Conservation (phyloP, 2,113 vertebrate genomes). For the Phalacrocorax carbo region DNA sequence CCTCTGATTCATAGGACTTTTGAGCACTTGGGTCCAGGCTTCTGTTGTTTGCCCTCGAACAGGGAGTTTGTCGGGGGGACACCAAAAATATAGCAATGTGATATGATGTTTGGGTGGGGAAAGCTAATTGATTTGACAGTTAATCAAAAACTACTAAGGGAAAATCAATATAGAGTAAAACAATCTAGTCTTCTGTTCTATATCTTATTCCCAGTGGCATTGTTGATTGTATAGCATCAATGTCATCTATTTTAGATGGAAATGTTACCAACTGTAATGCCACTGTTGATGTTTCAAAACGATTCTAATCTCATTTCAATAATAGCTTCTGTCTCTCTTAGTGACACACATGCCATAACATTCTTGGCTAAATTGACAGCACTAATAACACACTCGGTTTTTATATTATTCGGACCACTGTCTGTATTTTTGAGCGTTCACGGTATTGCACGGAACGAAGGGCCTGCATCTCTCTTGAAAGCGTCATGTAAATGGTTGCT, state of each 20-base stretch:
- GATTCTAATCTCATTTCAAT: conserved; percentile 78
- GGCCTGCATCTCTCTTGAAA: neutral
- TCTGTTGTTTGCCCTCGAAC: neutral
- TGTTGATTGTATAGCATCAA: conserved; percentile 69
- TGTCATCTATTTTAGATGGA: conserved; percentile 71
- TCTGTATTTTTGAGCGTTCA: neutral
- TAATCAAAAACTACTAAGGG: conserved; percentile 63
- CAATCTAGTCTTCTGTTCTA: conserved; percentile 58
- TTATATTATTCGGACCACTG: conserved; percentile 62
- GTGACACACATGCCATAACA: conserved; percentile 74
- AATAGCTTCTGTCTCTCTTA: conserved; percentile 79
- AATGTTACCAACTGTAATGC: conserved; percentile 72
- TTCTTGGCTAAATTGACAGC: conserved; percentile 72
- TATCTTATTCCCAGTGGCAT: conserved; percentile 57
- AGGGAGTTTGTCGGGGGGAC: neutral
- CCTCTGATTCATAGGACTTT: neutral
- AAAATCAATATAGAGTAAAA: conserved; percentile 67
- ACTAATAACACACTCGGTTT: conserved; percentile 68
- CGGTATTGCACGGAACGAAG: neutral
- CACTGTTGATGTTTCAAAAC: conserved; percentile 76
- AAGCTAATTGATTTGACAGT: conserved; percentile 66
- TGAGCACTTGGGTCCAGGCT: neutral
- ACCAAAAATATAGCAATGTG: neutral
- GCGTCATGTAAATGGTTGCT: neutral
- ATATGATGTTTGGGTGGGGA: conserved; percentile 54